Conservation (phyloP, 2,113 vertebrate genomes). For the Rousettus leschenaultii region DNA sequence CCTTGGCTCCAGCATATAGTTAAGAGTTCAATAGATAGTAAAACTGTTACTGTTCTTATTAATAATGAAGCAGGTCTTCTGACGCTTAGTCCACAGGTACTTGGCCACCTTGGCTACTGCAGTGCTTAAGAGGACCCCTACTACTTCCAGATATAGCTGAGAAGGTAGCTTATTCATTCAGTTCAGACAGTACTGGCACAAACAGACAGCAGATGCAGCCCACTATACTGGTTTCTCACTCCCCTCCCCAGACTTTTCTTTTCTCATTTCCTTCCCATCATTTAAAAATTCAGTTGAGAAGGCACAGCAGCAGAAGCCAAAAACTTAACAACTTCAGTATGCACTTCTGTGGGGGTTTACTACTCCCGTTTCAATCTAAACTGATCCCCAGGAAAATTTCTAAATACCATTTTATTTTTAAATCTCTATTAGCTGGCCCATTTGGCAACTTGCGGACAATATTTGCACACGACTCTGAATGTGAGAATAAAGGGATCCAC, state of each 20-base stretch:
- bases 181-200: neutral
- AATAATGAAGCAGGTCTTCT: neutral
- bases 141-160: neutral
- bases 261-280: neutral
- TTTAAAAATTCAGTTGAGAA: slow-evolving; percentile 37
- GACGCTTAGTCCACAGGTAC: neutral
- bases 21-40: neutral
- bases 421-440: slow-evolving; percentile 52
- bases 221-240: neutral
- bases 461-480: slow-evolving; percentile 45
- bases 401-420: slow-evolving; percentile 68
- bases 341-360: slow-evolving; percentile 60
- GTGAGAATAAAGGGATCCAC: neutral
- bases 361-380: slow-evolving; percentile 62
- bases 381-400: slow-evolving; percentile 50
- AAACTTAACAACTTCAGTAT: slow-evolving; percentile 64
- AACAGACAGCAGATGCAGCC: neutral
- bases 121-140: neutral
- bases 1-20: neutral
- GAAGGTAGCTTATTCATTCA: neutral
- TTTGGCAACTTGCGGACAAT: slow-evolving; percentile 51
- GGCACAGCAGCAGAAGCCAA: neutral
- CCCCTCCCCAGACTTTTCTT: neutral
- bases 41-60: neutral
- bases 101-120: neutral